Base-by-base conservation (phyloP, 2,113 vertebrate species). In the Dinomys branickii region DNA sequence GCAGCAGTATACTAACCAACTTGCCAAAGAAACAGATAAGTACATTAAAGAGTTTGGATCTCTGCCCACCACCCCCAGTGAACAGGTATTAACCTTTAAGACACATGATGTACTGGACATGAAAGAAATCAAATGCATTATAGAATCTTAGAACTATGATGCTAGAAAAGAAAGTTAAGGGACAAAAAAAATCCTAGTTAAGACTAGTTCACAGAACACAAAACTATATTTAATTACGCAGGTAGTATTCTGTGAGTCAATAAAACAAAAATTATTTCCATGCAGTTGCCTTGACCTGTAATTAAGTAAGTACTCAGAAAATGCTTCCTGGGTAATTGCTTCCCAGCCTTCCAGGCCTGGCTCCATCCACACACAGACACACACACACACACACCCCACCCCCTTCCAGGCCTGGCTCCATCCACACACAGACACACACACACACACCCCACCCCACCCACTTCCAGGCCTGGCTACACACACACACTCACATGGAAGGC, bases 21-120 rank as follows among this genome's bases (percentile, higher is more conserved):
- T 99, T 71, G 99, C 99, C 87, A 99, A 99, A 98, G 99, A 99
- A 96, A 99, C 99, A 17, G 99, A 99, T 98, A 99, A 98, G 97
- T 99, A 98, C 92, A 99, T 99, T 94, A 99, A 99, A 97, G 98
- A 99, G n/a, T 99, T 99, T 98, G 99, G 98, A 96, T 98, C 99
- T 44, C 98, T 99, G 97, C 99, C 99, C 75, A 99, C 99, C 10
- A 98, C 99, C 30, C 98, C 98, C 73, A 98, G 98, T 63, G 99
- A 99, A 97, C 99, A 99, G 99, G 99, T 99, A 99, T 93, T 47
- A 95, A 52, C 22, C 85, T 91, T 88, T 92, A 82, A 94, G 73
- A 90, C 11, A 35, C 28, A 30, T 92, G 94, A 94, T 67, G 12
- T 63, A 54, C 1, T 82, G 50, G 93, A 78, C 80, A 56, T 63